These are phyloP conservation scores for Dreissena polymorpha DNA, from an alignment of 1,140 invertebrate genomes.

Conservation along the genomic window DNA sequence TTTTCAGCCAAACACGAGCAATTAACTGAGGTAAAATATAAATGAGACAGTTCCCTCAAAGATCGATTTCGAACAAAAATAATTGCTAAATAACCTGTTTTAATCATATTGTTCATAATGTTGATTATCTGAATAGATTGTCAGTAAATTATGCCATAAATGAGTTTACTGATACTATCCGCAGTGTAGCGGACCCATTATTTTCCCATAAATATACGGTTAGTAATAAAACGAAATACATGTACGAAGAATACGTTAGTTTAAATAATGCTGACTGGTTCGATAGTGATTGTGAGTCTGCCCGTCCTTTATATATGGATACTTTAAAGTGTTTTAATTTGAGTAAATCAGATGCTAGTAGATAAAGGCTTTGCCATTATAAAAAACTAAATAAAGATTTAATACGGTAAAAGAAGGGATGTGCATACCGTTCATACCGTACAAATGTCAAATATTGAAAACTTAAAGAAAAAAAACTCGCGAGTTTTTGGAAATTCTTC, in stretches of 20 bases:
- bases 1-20: neutral
- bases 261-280: constrained; percentile 6
- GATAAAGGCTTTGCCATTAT: too few relatives aligned
- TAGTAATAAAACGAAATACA: neutral
- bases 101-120: constrained; percentile 17
- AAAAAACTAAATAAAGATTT: too few relatives aligned
- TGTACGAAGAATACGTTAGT: neutral
- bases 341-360: too few relatives aligned
- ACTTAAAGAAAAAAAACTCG: too few relatives aligned
- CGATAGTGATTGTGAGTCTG: too few relatives aligned
- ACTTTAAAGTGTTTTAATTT: too few relatives aligned
- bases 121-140: neutral
- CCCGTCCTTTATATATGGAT: too few relatives aligned
- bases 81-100: constrained; percentile 17
- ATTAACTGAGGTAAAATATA: neutral
- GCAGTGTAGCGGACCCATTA: constrained; percentile 11
- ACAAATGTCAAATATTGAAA: too few relatives aligned
- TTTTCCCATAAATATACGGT: constrained; percentile 13
- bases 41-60: constrained; percentile 9
- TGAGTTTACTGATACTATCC: constrained; percentile 10
- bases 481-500: too few relatives aligned
- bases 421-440: too few relatives aligned
- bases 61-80: constrained; percentile 11
- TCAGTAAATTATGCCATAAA: constrained; percentile 19
- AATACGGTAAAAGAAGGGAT: too few relatives aligned